Evolutionary conservation across 1,140 invertebrate genomes (phyloP).

Genomic region (Lepidurus packardi): DNA sequence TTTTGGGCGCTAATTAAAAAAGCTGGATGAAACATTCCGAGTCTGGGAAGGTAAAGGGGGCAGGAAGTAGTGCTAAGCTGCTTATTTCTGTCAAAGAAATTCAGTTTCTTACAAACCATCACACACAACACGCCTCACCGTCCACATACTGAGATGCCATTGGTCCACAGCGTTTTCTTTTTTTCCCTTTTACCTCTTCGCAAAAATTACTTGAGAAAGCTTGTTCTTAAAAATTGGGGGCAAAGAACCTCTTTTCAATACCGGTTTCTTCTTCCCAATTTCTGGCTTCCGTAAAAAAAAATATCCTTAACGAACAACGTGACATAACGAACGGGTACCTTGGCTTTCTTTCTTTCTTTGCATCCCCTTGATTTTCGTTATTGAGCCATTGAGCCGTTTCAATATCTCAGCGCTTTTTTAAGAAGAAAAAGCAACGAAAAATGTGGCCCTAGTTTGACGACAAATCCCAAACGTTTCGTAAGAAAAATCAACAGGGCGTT

Average conservation of each 20-base stretch:
- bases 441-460: not conserved
- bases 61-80: too few species aligned
- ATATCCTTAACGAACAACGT: not conserved
- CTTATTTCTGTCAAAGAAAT: too few species aligned
- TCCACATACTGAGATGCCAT: not conserved
- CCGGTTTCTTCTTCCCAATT: not conserved
- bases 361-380: not conserved
- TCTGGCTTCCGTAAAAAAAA: not conserved
- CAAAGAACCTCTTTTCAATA: not conserved
- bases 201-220: not conserved
- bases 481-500: not conserved
- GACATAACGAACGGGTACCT: not conserved
- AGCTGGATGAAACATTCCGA: not conserved
- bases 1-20: not conserved
- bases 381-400: not conserved
- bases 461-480: not conserved
- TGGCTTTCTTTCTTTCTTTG: not conserved
- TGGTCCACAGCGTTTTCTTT: not conserved
- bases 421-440: conserved; percentile 7
- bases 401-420: not conserved
- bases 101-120: too few species aligned
- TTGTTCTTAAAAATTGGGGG: not conserved
- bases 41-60: too few species aligned
- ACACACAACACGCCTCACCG: not conserved
- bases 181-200: not conserved